Evolutionary conservation across 2,797 vertebrate genomes (phyloP), one percentile per base, ranked within the genome.

Genomic region (Cheirogaleus major): DNA sequence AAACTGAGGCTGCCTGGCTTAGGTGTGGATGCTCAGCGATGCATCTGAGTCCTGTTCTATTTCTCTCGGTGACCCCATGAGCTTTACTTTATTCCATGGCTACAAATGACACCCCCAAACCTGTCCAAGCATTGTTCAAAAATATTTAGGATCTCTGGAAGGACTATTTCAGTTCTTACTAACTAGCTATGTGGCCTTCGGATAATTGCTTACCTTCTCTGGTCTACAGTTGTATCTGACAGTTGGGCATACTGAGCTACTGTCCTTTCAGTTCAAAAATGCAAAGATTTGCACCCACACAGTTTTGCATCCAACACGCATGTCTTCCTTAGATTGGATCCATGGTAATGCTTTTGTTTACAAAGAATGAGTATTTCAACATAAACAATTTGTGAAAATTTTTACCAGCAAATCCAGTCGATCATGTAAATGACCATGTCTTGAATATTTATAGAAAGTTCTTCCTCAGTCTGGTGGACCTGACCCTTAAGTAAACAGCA

Each of bases 361-460:
- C 86, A 45, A 63, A 91, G 65, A 59, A 91, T 76, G 41, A 23
- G 1, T 81, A 25, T 94, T 89, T 93, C 52, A 43, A 17, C 32
- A 20, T 27, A 89, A 80, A 20, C 27, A 35, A 23, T 86, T 86
- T 73, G 55, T 78, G 63, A 81, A 82, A 45, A 48, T 38, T 94
- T 95, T 93, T 85, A 32, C 20, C 52, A 25, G 43, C 10, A 85
- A 91, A 57, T 86, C 38, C 11, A 72, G 20, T 89, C 9, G 30
- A 22, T 84, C 27, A 6, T 61, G 11, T 82, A 78, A 93, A 57
- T 88, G 57, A 82, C 35, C 23, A 14, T 14, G 27, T 20, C 7
- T 18, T 91, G 11, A 91, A 43, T 93, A 85, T 92, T 95, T 85
- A 45, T 69, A 45, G 61, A 32, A 82, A 59, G 50, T 80, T 84